Conservation (phyloP, 2,888 invertebrate species). For the Lochmaea crataegi region DNA sequence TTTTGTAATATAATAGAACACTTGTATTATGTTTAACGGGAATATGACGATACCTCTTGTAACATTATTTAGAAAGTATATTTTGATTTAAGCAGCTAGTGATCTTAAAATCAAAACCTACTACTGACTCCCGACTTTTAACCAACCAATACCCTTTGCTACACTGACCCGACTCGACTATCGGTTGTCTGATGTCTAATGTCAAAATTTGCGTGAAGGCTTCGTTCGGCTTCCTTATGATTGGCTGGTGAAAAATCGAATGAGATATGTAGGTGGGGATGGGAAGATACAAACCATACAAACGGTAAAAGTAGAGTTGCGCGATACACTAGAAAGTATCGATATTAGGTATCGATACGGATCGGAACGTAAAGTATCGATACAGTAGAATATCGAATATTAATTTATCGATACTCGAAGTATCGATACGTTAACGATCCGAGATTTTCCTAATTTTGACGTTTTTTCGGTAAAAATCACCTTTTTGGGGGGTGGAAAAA, state of each 20-base stretch:
- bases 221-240: not conserved
- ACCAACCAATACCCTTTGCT: not conserved
- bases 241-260: constrained; percentile 1
- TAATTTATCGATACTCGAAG: too few relatives aligned
- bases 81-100: not conserved
- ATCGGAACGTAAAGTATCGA: too few relatives aligned
- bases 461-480: too few relatives aligned
- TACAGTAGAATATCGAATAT: too few relatives aligned
- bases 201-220: not conserved
- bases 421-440: too few relatives aligned
- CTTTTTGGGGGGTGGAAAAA: too few relatives aligned
- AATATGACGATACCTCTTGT: not conserved
- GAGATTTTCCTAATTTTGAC: too few relatives aligned
- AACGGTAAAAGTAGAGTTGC: too few relatives aligned
- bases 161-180: not conserved
- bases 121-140: not conserved
- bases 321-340: too few relatives aligned
- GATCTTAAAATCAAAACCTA: not conserved
- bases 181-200: not conserved
- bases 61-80: constrained; percentile 4
- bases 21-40: not conserved
- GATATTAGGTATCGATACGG: too few relatives aligned
- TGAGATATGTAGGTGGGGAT: not conserved
- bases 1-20: not conserved
- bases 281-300: too few relatives aligned